These are phyloP conservation scores for Sula dactylatra DNA, from an alignment of 2,113 vertebrate species.

Conservation along the genomic window DNA sequence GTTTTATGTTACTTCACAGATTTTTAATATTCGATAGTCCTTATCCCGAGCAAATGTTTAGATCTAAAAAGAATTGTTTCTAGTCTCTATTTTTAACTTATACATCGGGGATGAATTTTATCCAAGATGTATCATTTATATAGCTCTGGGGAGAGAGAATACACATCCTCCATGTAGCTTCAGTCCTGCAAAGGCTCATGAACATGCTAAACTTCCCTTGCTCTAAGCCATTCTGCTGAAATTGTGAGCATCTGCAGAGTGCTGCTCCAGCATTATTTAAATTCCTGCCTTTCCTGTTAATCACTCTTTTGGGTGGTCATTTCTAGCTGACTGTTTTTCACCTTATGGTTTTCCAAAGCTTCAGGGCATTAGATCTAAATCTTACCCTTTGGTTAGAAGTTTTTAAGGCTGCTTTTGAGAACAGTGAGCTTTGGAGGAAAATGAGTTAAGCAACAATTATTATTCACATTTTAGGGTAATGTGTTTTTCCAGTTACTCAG, in stretches of 20 bases:
- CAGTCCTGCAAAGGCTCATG: background rate
- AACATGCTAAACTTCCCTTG: background rate
- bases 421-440: background rate
- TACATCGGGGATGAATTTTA: constrained; percentile 52
- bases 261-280: background rate
- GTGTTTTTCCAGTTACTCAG: background rate
- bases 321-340: background rate
- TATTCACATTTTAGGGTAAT: background rate
- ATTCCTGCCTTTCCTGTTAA: constrained; percentile 33
- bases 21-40: constrained; percentile 66
- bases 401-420: background rate
- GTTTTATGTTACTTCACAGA: constrained; percentile 65
- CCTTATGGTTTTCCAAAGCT: background rate
- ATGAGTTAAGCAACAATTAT: background rate
- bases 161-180: background rate
- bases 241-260: background rate
- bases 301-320: background rate
- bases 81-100: constrained; percentile 58
- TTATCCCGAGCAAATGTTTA: constrained; percentile 46
- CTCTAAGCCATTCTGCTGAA: background rate
- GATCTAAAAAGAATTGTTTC: constrained; percentile 52
- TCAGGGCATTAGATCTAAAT: background rate
- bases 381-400: background rate
- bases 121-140: constrained; percentile 43
- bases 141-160: constrained; percentile 28